phyloP scores from a whole-genome alignment of 1,140 invertebrate species.

The Sesamia nonagrioides region DNA sequence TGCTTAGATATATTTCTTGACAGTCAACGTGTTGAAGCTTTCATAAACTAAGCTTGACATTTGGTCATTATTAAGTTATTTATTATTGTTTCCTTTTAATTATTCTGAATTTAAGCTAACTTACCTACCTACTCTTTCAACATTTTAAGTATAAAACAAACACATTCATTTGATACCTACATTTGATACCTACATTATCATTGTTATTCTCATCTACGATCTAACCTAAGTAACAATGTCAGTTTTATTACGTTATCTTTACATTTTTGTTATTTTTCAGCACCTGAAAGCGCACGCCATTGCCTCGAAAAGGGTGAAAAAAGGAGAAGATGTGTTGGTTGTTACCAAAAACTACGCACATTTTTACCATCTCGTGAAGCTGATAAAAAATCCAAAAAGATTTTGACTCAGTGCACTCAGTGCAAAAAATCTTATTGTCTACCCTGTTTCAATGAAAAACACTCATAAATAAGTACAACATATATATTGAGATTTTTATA shows the following conservation, averaged over 20 bases:
- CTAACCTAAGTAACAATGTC: conserved; percentile 48
- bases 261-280: conserved; percentile 44
- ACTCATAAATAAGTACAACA: no score
- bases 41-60: conserved; percentile 49
- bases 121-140: conserved; percentile 39
- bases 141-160: conserved; percentile 23
- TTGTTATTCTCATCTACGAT: conserved; percentile 31
- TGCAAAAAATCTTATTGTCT: conserved; percentile 45
- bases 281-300: no score
- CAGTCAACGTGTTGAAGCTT: conserved; percentile 52
- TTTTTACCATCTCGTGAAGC: conserved; percentile 49
- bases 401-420: conserved; percentile 33
- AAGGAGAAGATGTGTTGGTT: conserved; percentile 47
- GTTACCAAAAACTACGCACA: conserved; percentile 50
- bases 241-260: conserved; percentile 41
- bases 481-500: no score
- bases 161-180: no score
- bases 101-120: conserved; percentile 31
- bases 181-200: no score
- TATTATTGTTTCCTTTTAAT: conserved; percentile 38
- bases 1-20: conserved; percentile 54
- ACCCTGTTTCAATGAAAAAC: no score
- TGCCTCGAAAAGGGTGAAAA: conserved; percentile 51
- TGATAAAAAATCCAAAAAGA: no score
- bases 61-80: conserved; percentile 50